phyloP scores from a whole-genome alignment of 2,888 invertebrate genomes.

The Pristionchus arcanus region DNA sequence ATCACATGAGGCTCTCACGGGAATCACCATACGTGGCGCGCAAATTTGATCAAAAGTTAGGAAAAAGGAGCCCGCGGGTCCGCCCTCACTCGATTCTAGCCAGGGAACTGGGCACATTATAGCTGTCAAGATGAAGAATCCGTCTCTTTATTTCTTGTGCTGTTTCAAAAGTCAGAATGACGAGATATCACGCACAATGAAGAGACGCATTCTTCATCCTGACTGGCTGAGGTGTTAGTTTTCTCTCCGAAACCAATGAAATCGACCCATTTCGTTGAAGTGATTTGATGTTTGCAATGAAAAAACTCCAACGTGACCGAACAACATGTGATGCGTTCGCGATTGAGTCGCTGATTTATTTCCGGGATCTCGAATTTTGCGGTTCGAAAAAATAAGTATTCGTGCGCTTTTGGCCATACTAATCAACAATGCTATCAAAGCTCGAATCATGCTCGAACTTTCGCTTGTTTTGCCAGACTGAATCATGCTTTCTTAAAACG shows the following conservation, averaged over 20 bases:
- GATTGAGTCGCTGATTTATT: neutral
- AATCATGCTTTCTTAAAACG: no score
- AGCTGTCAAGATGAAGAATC: no score
- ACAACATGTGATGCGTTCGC: neutral
- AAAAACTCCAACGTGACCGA: neutral
- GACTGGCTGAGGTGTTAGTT: neutral
- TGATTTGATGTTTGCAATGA: slow-evolving; percentile 7
- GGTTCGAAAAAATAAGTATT: neutral
- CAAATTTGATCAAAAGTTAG: neutral
- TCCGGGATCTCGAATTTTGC: neutral
- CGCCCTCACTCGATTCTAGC: neutral
- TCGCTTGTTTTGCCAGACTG: no score
- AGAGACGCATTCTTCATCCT: no score
- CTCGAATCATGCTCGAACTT: no score
- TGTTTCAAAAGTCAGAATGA: no score
- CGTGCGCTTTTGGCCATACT: no score
- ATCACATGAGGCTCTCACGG: neutral
- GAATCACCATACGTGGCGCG: neutral
- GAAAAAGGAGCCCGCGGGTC: neutral
- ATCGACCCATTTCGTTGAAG: neutral
- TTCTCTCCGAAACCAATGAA: neutral
- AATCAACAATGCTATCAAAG: no score
- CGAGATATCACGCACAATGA: no score
- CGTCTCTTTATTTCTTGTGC: no score
- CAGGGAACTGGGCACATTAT: no score